Evolutionary conservation across 2,113 vertebrate genomes (phyloP), one percentile per base, ranked within the genome.

Genomic region (Microtus pennsylvanicus): DNA sequence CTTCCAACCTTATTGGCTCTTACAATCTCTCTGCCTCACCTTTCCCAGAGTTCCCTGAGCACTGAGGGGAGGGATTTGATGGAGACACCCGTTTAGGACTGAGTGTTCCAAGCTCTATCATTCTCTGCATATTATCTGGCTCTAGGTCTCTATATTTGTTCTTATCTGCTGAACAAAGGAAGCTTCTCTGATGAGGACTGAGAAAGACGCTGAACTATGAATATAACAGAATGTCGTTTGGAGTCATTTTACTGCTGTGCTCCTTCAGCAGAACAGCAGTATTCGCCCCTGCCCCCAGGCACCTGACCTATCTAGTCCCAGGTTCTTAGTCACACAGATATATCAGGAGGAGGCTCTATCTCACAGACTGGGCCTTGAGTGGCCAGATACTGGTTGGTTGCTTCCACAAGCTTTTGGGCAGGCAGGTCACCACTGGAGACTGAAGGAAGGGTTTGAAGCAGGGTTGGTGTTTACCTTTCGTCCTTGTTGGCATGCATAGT

Each of bases 261-360:
- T n/a, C 0, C 21, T 58, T 70, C 16, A 14, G 11, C 21, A 81
- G 33, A 58, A 58, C 21, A 81, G 21, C n/a, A n/a, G 52, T 24
- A 42, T 42, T 26, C 5, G 0, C 11, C n/a, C 58, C 28, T 0
- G 1, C 17, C 9, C 30, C 30, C n/a, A 24, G 21, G 33, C 4
- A 5, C 21, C 35, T 58, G 78, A 21, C 19, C 33, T 58, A 24
- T n/a, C 33, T 58, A 22, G 5, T 58, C 35, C 55, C 52, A n/a
- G 52, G 47, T 58, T 81, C 78, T 81, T n/a, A n/a, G 3, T 3
- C 52, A 81, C 21, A 10, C 33, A 55, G 58, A 52, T 33, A 19
- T 58, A 3, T n/a, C 47, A 35, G 5, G 19, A 17, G 52, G 55
- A n/a, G 52, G 22, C 24, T n/a, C 78, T 11, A 13, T 35, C 76